phyloP scores from a whole-genome alignment of 2,888 invertebrate genomes.

The Cybosia mesomella region DNA sequence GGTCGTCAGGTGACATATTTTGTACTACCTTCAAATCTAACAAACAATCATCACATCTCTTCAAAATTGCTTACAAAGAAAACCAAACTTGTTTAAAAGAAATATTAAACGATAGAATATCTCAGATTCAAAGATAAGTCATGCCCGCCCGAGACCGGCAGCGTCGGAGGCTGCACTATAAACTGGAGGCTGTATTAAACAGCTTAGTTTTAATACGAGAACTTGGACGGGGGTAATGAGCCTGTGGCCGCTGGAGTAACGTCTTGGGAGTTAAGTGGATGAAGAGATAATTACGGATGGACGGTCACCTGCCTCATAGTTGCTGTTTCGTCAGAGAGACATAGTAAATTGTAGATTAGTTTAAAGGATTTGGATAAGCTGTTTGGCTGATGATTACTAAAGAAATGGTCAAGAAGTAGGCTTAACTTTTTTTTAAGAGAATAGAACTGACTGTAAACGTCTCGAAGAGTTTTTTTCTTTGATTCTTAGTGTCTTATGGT shows the following conservation, averaged over 20 bases:
- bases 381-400: neutral
- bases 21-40: too few species aligned
- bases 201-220: conserved; percentile 22
- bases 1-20: too few species aligned
- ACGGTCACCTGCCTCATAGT: neutral
- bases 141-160: neutral
- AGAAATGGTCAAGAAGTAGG: neutral
- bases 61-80: neutral
- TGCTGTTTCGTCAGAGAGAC: neutral
- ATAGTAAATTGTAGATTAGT: neutral
- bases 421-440: neutral
- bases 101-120: neutral
- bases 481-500: too few species aligned
- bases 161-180: conserved; percentile 7
- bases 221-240: conserved; percentile 19
- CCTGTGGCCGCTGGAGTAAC: neutral
- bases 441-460: neutral
- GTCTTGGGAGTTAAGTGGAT: conserved; percentile 11
- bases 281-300: conserved; percentile 14
- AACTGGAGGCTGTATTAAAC: conserved; percentile 8
- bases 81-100: neutral
- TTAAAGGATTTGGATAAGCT: neutral
- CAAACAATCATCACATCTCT: neutral
- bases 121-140: conserved; percentile 18
- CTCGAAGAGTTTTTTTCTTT: neutral